Percentiles rank a stretch among this genome's conserved stretches.
Conservation (phyloP, 2,888 invertebrate genomes). For the Cyclophora punctaria region DNA sequence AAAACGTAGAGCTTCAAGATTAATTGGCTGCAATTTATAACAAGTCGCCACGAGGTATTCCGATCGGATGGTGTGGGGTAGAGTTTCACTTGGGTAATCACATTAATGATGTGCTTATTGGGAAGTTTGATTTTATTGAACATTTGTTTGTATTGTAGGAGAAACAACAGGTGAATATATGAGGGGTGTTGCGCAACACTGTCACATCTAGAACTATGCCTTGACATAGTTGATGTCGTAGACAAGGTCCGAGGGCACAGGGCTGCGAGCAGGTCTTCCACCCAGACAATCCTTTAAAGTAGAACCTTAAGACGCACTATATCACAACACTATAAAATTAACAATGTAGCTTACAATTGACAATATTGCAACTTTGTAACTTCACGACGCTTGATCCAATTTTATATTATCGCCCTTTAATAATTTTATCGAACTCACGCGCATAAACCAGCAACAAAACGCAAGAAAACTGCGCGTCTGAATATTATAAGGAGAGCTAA, state of each 20-base stretch:
- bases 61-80: too few relatives aligned
- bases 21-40: slow-evolving; percentile 19
- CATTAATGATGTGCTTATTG: too few relatives aligned
- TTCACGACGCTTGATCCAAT: slow-evolving; percentile 4
- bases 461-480: slow-evolving; percentile 11
- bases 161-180: slow-evolving; percentile 4
- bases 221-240: slow-evolving; percentile 66
- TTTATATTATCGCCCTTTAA: slow-evolving; percentile 19
- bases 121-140: too few relatives aligned
- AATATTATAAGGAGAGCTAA: slow-evolving; percentile 3
- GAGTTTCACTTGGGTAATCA: too few relatives aligned
- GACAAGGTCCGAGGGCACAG: slow-evolving; percentile 37
- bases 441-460: not conserved
- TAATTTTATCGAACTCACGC: not conserved
- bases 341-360: slow-evolving; percentile 4
- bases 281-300: slow-evolving; percentile 20
- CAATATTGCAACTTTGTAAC: slow-evolving; percentile 7
- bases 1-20: slow-evolving; percentile 12
- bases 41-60: slow-evolving; percentile 9
- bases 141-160: not conserved
- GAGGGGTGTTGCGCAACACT: slow-evolving; percentile 36
- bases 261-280: slow-evolving; percentile 27
- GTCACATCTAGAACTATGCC: slow-evolving; percentile 39
- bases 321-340: slow-evolving; percentile 31
- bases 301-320: slow-evolving; percentile 24